Evolutionary conservation across 2,797 vertebrate genomes (phyloP), one percentile per base, ranked within the genome.

Genomic region (Sebastes taczanowskii): DNA sequence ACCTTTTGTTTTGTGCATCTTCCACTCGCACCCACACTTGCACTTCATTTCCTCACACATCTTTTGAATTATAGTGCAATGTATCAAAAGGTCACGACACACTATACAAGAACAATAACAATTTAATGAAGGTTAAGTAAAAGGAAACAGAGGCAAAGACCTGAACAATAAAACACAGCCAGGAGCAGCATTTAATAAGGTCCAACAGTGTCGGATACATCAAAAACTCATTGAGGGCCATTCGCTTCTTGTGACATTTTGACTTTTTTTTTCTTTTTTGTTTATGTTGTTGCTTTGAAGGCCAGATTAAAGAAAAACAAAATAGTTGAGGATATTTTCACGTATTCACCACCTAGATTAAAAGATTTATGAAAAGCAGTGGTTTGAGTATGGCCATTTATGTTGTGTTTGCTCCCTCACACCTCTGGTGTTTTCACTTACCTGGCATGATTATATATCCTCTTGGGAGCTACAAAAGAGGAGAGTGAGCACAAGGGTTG

Each of bases 121-220:
- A 34, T 78, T 65, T 53, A 80, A 64, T 86, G 66, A 83, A 74
- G 59, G 61, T 59, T 80, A 78, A 83, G 11, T 69, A 67, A 65
- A 46, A 82, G 16, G 62, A 84, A 71, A n/a, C 8, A 3, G 74
- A 35, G 25, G 60, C 22, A 65, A 20, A 76, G 62, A 70, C 16
- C 10, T 65, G 53, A 60, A 58, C 56, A 70, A 49, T 32, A 30
- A 71, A 72, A 71, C 1, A 34, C 16, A 59, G 25, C 59, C 58
- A 46, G 0, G 1, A 27, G 62, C 30, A 53, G 29, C 42, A 30
- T 46, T 35, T 49, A 58, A 73, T 61, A 27, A 71, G 35, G 38
- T 74, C 23, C 58, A 63, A 18, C 11, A 58, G 18, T 22, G 23
- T 49, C 9, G 20, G 49, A 11, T 13, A 35, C 23, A 73, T 62